A percentile compares a stretch with the other conserved stretches of the same genome.
Evolutionary conservation across 2,888 invertebrate genomes (phyloP).

Genomic region (Heteropelma amictum): DNA sequence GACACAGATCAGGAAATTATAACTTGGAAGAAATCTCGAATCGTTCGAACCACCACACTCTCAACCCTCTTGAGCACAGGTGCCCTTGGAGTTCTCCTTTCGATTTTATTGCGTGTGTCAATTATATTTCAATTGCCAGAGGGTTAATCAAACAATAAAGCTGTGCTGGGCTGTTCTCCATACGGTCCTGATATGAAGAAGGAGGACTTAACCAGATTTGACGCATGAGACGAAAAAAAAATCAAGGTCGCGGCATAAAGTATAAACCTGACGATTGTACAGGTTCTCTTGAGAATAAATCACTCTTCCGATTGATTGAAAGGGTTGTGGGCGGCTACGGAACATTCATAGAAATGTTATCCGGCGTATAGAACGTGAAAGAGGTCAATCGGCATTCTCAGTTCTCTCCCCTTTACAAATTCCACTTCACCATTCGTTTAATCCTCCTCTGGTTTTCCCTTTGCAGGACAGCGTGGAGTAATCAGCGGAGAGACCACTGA

Average conservation of each 20-base stretch:
- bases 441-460: constrained; percentile 29
- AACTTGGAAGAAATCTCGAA: constrained; percentile 52
- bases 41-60: neutral
- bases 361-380: constrained; percentile 67
- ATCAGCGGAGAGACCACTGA: constrained; percentile 10
- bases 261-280: neutral
- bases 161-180: neutral
- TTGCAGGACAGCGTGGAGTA: constrained; percentile 32
- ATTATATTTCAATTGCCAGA: neutral
- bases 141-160: neutral
- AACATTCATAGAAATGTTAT: constrained; percentile 77
- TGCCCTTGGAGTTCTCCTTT: neutral
- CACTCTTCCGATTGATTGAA: constrained; percentile 60
- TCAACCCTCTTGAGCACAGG: neutral
- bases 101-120: neutral
- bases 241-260: too few species aligned
- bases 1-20: constrained; percentile 75
- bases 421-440: constrained; percentile 32
- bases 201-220: too few species aligned
- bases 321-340: constrained; percentile 74
- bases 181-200: neutral
- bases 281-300: constrained; percentile 15
- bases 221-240: neutral
- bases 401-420: constrained; percentile 62
- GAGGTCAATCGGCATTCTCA: constrained; percentile 75